A percentile compares a stretch with the other conserved stretches of the same genome.
phyloP scores from a whole-genome alignment of 1,140 invertebrate species.

The Tetramorium parvispinum region DNA sequence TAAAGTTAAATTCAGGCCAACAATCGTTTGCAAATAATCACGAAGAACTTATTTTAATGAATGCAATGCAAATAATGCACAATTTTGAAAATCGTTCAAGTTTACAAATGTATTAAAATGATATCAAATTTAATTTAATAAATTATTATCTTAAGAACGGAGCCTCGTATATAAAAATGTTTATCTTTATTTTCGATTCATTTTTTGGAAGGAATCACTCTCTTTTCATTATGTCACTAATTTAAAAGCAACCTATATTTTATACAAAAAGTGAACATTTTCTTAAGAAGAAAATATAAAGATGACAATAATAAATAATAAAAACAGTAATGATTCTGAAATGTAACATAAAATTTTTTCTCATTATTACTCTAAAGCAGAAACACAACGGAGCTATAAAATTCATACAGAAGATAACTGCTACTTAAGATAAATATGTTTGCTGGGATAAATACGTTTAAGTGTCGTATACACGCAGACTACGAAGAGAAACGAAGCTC shows the following conservation, averaged over 20 bases:
- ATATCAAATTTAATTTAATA: background rate
- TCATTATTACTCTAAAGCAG: background rate
- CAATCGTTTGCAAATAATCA: too few species aligned
- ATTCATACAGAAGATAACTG: slow-evolving; percentile 18
- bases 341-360: background rate
- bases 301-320: background rate
- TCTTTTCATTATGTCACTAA: background rate
- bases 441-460: background rate
- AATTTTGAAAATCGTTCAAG: too few species aligned
- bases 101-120: too few species aligned
- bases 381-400: background rate
- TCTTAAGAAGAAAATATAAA: background rate
- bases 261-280: background rate
- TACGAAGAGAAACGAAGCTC: background rate
- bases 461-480: background rate
- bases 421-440: slow-evolving; percentile 41
- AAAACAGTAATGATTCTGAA: background rate
- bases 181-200: background rate
- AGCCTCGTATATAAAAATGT: background rate
- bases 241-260: background rate
- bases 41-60: too few species aligned
- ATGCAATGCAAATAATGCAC: too few species aligned
- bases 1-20: too few species aligned
- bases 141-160: background rate
- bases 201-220: background rate